These are phyloP conservation scores for Mechanitis messenoides DNA, from an alignment of 2,888 invertebrate genomes.

Conservation along the genomic window DNA sequence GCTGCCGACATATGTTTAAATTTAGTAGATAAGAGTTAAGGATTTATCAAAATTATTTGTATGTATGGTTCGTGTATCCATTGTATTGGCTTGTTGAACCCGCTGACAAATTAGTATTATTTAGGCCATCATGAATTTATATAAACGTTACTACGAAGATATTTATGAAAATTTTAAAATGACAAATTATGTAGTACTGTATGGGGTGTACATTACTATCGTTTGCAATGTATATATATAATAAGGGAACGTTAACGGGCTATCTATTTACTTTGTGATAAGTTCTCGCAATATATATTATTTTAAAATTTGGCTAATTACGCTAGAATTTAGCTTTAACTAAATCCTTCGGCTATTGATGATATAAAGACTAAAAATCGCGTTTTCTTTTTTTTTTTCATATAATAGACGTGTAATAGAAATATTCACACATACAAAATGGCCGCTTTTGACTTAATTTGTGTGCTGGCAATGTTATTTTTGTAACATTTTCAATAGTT, in stretches of 20 bases:
- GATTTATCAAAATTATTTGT: constrained; percentile 37
- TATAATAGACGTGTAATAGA: constrained; percentile 5
- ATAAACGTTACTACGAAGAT: constrained; percentile 53
- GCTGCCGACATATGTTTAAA: constrained; percentile 52
- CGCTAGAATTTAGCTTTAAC: constrained; percentile 41
- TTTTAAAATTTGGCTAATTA: constrained; percentile 36
- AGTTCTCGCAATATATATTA: constrained; percentile 58
- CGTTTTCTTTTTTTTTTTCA: constrained; percentile 38
- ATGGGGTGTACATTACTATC: constrained; percentile 61
- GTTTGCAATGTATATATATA: constrained; percentile 72
- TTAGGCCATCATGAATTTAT: constrained; percentile 71
- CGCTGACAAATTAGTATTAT: constrained; percentile 46
- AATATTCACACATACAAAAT: constrained; percentile 42
- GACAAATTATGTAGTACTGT: constrained; percentile 67
- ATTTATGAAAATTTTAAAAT: constrained; percentile 60
- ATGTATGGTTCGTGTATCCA: constrained; percentile 13
- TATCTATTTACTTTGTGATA: constrained; percentile 57
- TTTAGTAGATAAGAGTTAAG: constrained; percentile 44
- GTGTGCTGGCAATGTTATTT: constrained; percentile 27
- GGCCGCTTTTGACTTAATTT: constrained; percentile 35
- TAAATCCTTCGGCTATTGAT: constrained; percentile 31
- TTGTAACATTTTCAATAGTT: constrained; percentile 17
- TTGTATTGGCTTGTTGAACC: constrained; percentile 15
- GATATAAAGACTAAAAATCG: constrained; percentile 41
- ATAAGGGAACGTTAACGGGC: constrained; percentile 49